These are phyloP conservation scores for Alcedo atthis DNA, from an alignment of 2,797 vertebrate genomes.

Conservation along the genomic window DNA sequence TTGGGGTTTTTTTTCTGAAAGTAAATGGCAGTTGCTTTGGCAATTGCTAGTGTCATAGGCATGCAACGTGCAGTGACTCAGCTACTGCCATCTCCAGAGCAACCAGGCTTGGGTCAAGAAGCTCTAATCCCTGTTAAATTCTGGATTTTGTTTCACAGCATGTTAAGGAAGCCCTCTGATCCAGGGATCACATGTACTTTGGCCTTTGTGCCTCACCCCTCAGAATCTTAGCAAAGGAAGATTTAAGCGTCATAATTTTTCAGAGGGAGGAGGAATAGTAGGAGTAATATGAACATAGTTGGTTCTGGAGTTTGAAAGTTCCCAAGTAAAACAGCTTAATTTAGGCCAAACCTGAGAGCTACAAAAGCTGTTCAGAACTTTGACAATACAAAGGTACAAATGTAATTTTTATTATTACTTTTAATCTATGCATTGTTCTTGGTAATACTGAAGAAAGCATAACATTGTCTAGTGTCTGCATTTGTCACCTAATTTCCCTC, in stretches of 20 bases:
- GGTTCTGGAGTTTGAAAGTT: background rate
- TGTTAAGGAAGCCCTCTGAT: background rate
- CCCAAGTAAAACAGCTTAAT: background rate
- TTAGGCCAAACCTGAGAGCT: background rate
- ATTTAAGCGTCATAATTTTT: background rate
- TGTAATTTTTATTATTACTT: background rate
- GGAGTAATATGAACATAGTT: background rate
- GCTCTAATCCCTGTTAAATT: background rate
- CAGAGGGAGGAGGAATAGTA: background rate
- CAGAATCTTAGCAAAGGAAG: background rate
- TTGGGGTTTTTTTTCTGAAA: background rate
- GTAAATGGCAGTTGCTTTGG: background rate
- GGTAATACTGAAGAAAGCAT: background rate
- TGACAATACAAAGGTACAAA: background rate
- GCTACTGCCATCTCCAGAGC: background rate
- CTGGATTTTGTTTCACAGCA: background rate
- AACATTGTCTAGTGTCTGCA: accelerated
- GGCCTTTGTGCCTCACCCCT: background rate
- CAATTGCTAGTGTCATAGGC: background rate
- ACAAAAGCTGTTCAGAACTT: background rate
- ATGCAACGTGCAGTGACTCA: background rate
- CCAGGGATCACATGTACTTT: background rate
- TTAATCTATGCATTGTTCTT: background rate
- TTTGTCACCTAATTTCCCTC: background rate
- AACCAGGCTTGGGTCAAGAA: background rate